Conservation (phyloP, 2,113 vertebrate species). For the Stegostoma tigrinum region DNA sequence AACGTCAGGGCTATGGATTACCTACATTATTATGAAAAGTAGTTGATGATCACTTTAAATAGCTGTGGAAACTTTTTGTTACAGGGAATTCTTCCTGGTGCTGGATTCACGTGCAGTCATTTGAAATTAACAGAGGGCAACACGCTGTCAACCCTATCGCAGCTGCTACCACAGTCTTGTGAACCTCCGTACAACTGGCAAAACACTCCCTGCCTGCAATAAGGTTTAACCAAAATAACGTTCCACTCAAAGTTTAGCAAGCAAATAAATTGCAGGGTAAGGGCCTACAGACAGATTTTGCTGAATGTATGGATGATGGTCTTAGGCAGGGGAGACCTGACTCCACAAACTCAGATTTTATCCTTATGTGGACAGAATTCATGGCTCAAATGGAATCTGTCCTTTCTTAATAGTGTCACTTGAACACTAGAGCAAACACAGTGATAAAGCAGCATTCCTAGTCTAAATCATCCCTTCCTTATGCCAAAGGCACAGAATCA, state of each 20-base stretch:
- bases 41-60: background rate
- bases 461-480: background rate
- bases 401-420: background rate
- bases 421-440: background rate
- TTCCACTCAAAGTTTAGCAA: background rate
- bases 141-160: too few relatives aligned
- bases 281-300: background rate
- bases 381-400: background rate
- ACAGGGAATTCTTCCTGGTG: too few relatives aligned
- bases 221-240: background rate
- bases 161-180: background rate
- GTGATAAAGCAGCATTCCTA: background rate
- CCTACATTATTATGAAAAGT: background rate
- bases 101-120: too few relatives aligned
- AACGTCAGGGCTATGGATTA: background rate
- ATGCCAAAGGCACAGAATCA: background rate
- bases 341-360: background rate
- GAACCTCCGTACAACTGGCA: background rate
- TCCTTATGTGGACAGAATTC: background rate
- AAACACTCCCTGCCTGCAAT: background rate
- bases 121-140: background rate
- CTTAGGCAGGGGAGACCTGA: background rate
- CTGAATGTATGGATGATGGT: background rate
- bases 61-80: too few relatives aligned
- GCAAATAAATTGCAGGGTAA: background rate